Conservation (phyloP, 1,140 invertebrate species). For the Macrosteles quadrilineatus region DNA sequence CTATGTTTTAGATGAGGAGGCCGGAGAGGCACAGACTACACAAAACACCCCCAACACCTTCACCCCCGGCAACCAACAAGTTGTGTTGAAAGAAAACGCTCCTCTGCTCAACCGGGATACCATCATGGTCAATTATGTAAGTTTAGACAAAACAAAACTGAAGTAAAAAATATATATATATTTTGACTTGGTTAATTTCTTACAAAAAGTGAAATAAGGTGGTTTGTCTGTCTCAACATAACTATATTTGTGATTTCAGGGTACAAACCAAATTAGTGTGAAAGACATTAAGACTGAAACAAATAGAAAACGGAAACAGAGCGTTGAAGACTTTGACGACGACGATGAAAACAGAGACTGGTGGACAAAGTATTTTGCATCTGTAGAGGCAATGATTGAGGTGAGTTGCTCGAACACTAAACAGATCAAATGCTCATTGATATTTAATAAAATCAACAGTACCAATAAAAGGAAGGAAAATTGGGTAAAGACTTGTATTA, state of each 20-base stretch:
- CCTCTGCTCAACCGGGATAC: slow-evolving; percentile 61
- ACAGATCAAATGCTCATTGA: too few relatives aligned
- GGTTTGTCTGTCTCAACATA: too few relatives aligned
- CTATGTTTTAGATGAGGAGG: slow-evolving; percentile 41
- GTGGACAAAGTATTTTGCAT: slow-evolving; percentile 93
- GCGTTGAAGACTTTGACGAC: slow-evolving; percentile 57
- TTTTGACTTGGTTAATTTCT: too few relatives aligned
- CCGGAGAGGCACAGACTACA: not conserved
- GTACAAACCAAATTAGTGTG: slow-evolving; percentile 39
- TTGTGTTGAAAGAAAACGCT: slow-evolving; percentile 54
- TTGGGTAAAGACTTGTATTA: too few relatives aligned
- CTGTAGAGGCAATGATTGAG: slow-evolving; percentile 77
- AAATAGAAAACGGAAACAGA: slow-evolving; percentile 50
- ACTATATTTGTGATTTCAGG: slow-evolving; percentile 37
- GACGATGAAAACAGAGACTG: slow-evolving; percentile 82
- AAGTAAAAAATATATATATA: too few relatives aligned
- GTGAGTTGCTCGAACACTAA: too few relatives aligned
- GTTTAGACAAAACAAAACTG: too few relatives aligned
- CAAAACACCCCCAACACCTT: not conserved
- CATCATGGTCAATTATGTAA: slow-evolving; percentile 57
- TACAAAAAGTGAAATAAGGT: too few relatives aligned
- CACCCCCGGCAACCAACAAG: not conserved
- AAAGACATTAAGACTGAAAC: slow-evolving; percentile 55
- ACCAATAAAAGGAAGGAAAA: too few relatives aligned
- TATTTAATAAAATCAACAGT: too few relatives aligned